These are phyloP conservation scores for Ennomos fuscantarius DNA, from an alignment of 2,888 invertebrate species.

Conservation along the genomic window DNA sequence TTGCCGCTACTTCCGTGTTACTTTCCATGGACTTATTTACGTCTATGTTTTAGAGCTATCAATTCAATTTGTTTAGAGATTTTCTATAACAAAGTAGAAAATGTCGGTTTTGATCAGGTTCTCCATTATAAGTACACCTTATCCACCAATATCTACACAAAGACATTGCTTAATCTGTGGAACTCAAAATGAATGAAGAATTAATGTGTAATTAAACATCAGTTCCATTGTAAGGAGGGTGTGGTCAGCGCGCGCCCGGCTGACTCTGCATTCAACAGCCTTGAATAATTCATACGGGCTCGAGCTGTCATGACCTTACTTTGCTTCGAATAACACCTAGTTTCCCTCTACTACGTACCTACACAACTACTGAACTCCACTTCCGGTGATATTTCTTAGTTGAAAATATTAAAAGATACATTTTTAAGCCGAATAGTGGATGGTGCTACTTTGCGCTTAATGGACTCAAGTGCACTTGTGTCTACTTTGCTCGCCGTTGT, in stretches of 20 bases:
- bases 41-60: no score
- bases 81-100: no score
- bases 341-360: conserved; percentile 37
- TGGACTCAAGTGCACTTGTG: conserved; percentile 51
- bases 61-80: no score
- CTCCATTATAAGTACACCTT: no score
- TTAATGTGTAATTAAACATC: conserved; percentile 43
- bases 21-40: no score
- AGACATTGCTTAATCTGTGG: conserved; percentile 32
- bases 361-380: conserved; percentile 22
- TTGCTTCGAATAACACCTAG: conserved; percentile 53
- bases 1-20: no score
- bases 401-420: conserved; percentile 44
- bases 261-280: conserved; percentile 61
- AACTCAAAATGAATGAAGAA: conserved; percentile 38
- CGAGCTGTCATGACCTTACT: conserved; percentile 62
- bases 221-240: conserved; percentile 49
- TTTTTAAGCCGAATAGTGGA: conserved; percentile 44
- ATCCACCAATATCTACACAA: conserved; percentile 20
- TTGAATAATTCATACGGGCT: conserved; percentile 73
- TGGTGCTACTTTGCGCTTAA: conserved; percentile 49
- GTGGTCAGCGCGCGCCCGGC: conserved; percentile 50
- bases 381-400: conserved; percentile 39
- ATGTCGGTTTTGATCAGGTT: no score
- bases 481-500: conserved; percentile 30